Percentiles rank a stretch among this genome's conserved stretches.
These are phyloP conservation scores for Rostratula benghalensis DNA, from an alignment of 2,113 vertebrate species.

Conservation along the genomic window DNA sequence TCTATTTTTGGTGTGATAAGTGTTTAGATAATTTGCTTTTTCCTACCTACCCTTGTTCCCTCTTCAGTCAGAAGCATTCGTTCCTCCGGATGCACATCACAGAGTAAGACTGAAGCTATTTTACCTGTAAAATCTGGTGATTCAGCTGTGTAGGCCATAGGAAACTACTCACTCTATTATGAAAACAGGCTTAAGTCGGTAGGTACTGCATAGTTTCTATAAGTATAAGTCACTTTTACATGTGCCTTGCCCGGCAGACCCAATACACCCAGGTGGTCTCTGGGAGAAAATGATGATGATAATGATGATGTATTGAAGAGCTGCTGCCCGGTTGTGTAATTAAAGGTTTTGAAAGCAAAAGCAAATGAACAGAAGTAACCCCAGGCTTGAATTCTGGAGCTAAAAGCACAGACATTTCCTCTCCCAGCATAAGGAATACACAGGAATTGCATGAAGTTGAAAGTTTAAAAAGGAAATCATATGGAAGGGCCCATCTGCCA, in stretches of 20 bases:
- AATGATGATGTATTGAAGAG: background rate
- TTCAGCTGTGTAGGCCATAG: background rate
- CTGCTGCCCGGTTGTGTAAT: background rate
- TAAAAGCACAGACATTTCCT: background rate
- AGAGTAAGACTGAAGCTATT: background rate
- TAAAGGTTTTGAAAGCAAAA: background rate
- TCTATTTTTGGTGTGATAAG: background rate
- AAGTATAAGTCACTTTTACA: background rate
- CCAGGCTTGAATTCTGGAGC: background rate
- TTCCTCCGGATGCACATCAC: background rate
- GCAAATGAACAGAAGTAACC: background rate
- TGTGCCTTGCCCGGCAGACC: background rate
- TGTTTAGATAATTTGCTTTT: constrained; percentile 54
- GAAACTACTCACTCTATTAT: background rate
- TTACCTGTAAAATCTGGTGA: background rate
- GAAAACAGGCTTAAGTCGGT: background rate
- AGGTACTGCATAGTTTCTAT: background rate
- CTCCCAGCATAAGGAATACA: background rate
- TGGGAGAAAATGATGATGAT: background rate
- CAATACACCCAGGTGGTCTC: background rate
- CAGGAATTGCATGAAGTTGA: background rate
- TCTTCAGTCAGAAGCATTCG: background rate
- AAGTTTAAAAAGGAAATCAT: background rate
- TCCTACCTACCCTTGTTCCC: background rate
- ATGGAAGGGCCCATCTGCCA: background rate